Evolutionary conservation across 2,797 vertebrate species (phyloP).

Genomic region (Hemitrygon akajei): DNA sequence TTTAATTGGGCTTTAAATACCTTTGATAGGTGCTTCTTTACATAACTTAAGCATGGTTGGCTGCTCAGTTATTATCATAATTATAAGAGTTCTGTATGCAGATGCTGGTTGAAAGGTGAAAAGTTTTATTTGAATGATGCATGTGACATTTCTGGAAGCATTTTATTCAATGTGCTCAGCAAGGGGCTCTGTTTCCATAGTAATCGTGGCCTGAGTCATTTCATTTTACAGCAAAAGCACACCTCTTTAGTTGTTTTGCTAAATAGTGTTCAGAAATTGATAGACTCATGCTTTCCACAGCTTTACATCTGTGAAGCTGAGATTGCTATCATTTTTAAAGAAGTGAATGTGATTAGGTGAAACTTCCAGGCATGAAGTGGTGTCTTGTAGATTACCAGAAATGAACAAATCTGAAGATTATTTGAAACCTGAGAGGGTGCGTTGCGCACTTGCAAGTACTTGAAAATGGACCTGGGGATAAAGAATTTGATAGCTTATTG

Average conservation of each 20-base stretch:
- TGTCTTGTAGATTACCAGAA: not conserved
- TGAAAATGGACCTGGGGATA: not conserved
- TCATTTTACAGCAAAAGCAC: not conserved
- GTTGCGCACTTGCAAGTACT: not conserved
- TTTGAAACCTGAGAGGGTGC: not conserved
- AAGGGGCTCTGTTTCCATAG: conserved; percentile 50
- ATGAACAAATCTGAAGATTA: not conserved
- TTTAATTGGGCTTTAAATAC: not conserved
- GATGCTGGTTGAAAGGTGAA: not conserved
- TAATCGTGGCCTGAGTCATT: conserved; percentile 42
- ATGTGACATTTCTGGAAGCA: conserved; percentile 29
- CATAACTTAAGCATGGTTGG: not conserved
- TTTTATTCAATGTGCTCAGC: conserved; percentile 41
- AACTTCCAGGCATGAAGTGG: not conserved
- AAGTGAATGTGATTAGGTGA: not conserved
- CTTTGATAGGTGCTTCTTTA: not conserved
- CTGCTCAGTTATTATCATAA: not conserved
- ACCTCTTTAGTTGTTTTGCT: not conserved
- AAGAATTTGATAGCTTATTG: not conserved
- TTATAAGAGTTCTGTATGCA: not conserved
- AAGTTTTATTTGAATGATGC: conserved; percentile 27
- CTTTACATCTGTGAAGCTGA: not conserved
- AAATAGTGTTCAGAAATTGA: conserved; percentile 1
- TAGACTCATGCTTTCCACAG: not conserved
- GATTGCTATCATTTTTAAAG: not conserved